Percentiles rank a stretch among this genome's conserved stretches.
Evolutionary conservation across 2,888 invertebrate species (phyloP).

Genomic region (Dioctria rufipes): DNA sequence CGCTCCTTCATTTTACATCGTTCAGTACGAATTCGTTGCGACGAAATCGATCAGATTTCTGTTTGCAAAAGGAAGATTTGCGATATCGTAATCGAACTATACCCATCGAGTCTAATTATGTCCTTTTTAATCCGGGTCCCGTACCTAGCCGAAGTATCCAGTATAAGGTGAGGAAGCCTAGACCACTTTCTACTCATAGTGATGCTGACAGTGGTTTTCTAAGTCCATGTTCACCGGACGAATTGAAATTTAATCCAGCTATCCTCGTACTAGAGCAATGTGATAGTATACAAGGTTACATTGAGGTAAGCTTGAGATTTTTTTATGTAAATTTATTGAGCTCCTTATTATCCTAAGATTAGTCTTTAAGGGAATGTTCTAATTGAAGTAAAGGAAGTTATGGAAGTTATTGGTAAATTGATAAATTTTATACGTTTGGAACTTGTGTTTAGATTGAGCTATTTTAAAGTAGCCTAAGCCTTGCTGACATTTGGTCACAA

Average conservation of each 20-base stretch:
- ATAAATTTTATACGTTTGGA: too few species aligned
- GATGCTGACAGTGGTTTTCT: constrained; percentile 79
- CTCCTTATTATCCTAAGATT: too few species aligned
- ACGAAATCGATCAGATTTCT: constrained; percentile 57
- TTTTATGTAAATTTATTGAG: too few species aligned
- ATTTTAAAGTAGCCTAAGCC: too few species aligned
- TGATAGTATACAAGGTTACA: constrained; percentile 71
- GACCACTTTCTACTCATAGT: constrained; percentile 72
- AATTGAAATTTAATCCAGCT: constrained; percentile 69
- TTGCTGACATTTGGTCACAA: too few species aligned
- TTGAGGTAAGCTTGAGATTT: constrained; percentile 67
- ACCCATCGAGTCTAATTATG: constrained; percentile 70
- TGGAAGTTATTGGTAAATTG: too few species aligned
- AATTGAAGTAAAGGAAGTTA: too few species aligned
- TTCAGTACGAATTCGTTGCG: constrained; percentile 64
- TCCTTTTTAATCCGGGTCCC: constrained; percentile 70
- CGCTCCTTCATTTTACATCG: constrained; percentile 68
- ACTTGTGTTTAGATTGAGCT: too few species aligned
- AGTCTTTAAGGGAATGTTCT: too few species aligned
- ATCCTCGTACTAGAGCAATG: constrained; percentile 70
- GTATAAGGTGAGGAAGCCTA: constrained; percentile 69
- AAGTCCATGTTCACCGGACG: constrained; percentile 77
- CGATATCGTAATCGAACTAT: constrained; percentile 68
- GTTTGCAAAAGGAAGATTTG: constrained; percentile 57
- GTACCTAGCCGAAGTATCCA: constrained; percentile 69